Base-by-base conservation (phyloP, 2,113 vertebrate genomes). In the Etheostoma spectabile region DNA sequence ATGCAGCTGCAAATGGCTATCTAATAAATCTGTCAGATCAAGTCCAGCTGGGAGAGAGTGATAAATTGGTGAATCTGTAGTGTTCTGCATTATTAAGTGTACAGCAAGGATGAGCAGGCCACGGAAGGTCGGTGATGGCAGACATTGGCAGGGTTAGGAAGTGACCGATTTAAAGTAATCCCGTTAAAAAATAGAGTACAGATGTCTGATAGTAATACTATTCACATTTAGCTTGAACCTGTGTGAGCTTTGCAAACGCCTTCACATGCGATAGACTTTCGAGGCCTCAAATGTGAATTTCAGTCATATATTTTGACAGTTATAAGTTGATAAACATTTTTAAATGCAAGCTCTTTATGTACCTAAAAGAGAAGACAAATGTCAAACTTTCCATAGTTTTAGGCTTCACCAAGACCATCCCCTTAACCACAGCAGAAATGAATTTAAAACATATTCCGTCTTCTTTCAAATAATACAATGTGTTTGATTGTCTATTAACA, bases 11-110 rank as follows among this genome's bases (percentile, higher is more conserved):
- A 85, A 92, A 93, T 90, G 79, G 83, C 85, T 89, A 88, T 89
- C 86, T 90, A 88, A 91, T 92, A 94, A 88, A 92, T 92, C 87
- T 91, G 88, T 93, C 88, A 90, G 86, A 86, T 91, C 68, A 68
- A 82, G 81, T 92, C 86, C 88, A 91, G 83, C 89, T 92, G 90
- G 77, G 65, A 64, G 61, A 62, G 70, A 62, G 83, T 83, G 90
- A 92, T 92, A 90, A 88, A 91, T 91, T 82, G 65, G 66, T 59
- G 60, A 65, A 80, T 70, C 52, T 7, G 53, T 53, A 14, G 55
- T 53, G 84, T 61, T 71, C 51, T 80, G 82, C 80, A 82, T 90
- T 88, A 79, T 79, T 88, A 77, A 72, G 80, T 83, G 77, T 73
- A 74, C 84, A 66, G 71, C 79, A 82, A 85, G 59, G 86, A 84